Percentiles rank a stretch among this genome's conserved stretches.
Conservation (phyloP, 2,797 vertebrate species). For the Oophaga sylvatica region DNA sequence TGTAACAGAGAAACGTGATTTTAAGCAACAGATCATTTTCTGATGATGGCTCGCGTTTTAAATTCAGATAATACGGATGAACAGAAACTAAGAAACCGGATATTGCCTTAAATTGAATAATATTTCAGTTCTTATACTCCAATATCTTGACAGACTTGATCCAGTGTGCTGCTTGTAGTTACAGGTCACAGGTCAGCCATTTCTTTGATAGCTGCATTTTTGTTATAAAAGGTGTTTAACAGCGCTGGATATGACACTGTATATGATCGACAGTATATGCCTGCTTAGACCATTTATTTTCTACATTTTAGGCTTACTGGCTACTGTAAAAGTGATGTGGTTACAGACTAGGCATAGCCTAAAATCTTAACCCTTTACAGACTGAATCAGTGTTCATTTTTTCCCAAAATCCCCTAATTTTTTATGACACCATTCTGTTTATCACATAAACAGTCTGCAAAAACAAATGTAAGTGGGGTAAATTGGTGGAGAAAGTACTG, state of each 20-base stretch:
- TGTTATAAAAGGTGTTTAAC: background rate
- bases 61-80: background rate
- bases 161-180: background rate
- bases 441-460: too few species aligned
- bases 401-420: too few species aligned
- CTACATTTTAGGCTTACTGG: conserved; percentile 4
- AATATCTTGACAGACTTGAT: background rate
- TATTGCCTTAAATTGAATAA: background rate
- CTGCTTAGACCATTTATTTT: conserved; percentile 14
- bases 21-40: too few species aligned
- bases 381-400: too few species aligned
- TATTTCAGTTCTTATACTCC: background rate
- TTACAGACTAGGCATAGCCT: too few species aligned
- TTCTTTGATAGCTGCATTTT: background rate
- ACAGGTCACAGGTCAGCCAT: background rate
- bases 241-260: background rate
- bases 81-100: background rate
- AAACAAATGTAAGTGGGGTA: too few species aligned
- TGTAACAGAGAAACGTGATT: background rate
- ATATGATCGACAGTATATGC: background rate
- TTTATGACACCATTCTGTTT: too few species aligned
- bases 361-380: too few species aligned
- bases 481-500: too few species aligned
- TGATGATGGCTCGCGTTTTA: too few species aligned
- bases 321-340: background rate